Conservation (phyloP, 2,113 vertebrate species). For the Circaetus gallicus region DNA sequence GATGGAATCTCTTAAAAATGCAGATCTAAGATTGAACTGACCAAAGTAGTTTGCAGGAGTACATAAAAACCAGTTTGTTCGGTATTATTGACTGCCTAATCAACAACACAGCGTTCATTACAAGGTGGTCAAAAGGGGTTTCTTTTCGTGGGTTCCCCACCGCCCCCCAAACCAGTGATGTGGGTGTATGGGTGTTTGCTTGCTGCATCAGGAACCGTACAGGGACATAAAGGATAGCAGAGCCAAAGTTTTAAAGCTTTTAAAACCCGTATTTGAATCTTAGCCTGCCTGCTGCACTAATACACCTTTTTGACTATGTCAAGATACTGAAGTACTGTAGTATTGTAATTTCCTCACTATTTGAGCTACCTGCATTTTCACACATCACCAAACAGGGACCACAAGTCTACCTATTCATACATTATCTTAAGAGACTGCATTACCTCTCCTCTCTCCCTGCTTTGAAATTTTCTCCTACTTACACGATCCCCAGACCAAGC, state of each 20-base stretch:
- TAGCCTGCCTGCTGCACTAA: neutral
- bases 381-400: neutral
- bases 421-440: accelerated
- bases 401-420: neutral
- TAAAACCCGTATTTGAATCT: neutral
- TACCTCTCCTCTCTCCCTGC: neutral
- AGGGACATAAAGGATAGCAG: neutral
- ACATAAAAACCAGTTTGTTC: neutral
- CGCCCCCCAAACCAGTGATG: neutral
- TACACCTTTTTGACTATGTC: neutral
- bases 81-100: neutral
- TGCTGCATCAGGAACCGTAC: neutral
- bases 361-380: neutral
- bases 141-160: neutral
- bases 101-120: neutral
- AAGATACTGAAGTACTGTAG: too few species aligned
- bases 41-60: neutral
- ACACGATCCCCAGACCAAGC: constrained; percentile 96
- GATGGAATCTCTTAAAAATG: neutral
- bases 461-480: constrained; percentile 54
- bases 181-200: too few species aligned
- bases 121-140: neutral
- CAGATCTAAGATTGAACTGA: neutral
- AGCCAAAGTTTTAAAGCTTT: accelerated
- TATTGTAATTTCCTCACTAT: accelerated